Evolutionary conservation across 1,140 invertebrate species (phyloP), one percentile per base, ranked within the genome.

Genomic region (Kradibia gibbosae): DNA sequence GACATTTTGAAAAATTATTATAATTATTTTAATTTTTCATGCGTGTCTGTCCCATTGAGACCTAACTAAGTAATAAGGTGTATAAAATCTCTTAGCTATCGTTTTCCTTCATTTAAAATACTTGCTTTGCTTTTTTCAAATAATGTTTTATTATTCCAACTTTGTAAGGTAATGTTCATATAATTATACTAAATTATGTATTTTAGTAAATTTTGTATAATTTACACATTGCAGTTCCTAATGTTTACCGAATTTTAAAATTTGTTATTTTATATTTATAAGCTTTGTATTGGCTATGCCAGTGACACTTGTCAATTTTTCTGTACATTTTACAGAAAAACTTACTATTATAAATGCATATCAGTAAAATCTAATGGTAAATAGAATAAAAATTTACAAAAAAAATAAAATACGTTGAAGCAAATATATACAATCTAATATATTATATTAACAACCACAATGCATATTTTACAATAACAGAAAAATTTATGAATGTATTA

Each of bases 21-120:
- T 25, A 70, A n/a, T 55, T 39, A 36, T 36, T 53, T 42, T 42
- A 53, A 36, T 80, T 73, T 28, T 48, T 31, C 60, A 50, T 31
- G 8, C 22, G 2, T n/a, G 34, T 36, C 67, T 62, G 57, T 22
- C 57, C 45, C 25, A n/a, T n/a, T 20, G 67, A 20, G 7, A 31
- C 48, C 50, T 39, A 74, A 73, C 15, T 65, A 45, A 31, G 34
- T 50, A 39, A 62, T 39, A 71, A 2, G 36, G 57, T 50, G 73
- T 57, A 73, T 75, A 81, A 81, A 77, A 81, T 76, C 62, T 76
- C 76, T n/a, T 10, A 81, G 65, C 72, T 77, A 77, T 62, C 10
- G 28, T 70, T 81, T 62, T 48, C 42, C 10, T 4, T 50, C 42
- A 7, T 72, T 53, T 45, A 1, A 67, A 42, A 22, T 80, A 17